Base-by-base conservation (phyloP, 2,888 invertebrate genomes). In the Myopa testacea region DNA sequence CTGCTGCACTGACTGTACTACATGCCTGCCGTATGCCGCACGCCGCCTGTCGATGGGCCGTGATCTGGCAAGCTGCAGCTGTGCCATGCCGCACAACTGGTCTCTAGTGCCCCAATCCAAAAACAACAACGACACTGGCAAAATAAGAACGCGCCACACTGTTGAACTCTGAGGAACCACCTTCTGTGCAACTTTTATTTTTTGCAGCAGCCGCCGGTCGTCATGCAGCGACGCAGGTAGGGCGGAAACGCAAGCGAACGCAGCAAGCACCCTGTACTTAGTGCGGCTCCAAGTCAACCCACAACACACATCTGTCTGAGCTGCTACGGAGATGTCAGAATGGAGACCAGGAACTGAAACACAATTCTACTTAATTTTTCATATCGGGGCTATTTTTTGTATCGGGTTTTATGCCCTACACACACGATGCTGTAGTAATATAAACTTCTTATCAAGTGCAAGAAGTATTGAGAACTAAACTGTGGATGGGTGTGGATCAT, bases 1-100 rank as follows among this genome's bases (percentile, higher is more conserved):
- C 75, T 80, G 74, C 77, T 77, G 80, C 78, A 80, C 80, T 78
- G 79, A 70, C 70, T 74, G 74, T 74, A 74, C 74, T 45, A 19
- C 60, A 45, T 72, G 72, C 72, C 10, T 37, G 40, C 37, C 37
- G 40, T 60, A 60, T 37, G 40, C 37, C 37, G 40, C 72, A 60
- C n/a, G 37, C 37, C 37, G 50, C 26, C 55, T 55, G 55, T 14
- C 55, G 71, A 37, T 60, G 52, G 26, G 10, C 26, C 65, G 12
- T 19, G 34, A 45, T 14, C 58, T 12, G 55, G 58, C 58, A 68
- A 10, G 60, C 60, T 55, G 75, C 67, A 75, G 60, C 68, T 37
- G 58, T 34, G 12, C 8, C 50, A 19, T 60, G 58, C 60, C 34
- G 26, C 75, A 60, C 60, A 75, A 75, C 67, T 55, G 68, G 68